Base-by-base conservation (phyloP, 2,797 vertebrate genomes). In the Falco columbarius region DNA sequence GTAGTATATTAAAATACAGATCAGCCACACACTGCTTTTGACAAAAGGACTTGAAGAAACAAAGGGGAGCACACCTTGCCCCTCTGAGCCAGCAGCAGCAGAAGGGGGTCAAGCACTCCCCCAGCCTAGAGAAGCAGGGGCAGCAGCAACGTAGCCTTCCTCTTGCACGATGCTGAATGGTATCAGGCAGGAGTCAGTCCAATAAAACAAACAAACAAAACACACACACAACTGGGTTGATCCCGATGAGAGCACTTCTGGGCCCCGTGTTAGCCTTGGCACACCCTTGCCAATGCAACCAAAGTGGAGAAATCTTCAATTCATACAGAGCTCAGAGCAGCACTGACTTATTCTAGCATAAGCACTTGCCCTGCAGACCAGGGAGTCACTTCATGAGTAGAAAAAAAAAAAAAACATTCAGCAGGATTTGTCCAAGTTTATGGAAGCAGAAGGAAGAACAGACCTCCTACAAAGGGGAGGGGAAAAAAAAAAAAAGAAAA, bases 351-450 rank as follows among this genome's bases (percentile, higher is more conserved):
- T 22, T 87, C 54, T 77, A 92, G 81, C 44, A 0, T 22, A 89
- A 81, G 59, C 47, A 84, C 40, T 49, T 44, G 71, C 49, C 83
- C 83, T 87, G 47, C 72, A 94, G 52, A 90, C 26, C 75, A 75
- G 56, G 72, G 42, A 85, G 58, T 90, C 76, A 36, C 54, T 92
- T 93, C 74, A 79, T 15, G n/a, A 36, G 34, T 4, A 75, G 59
- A 58, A 52, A 80, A 72, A 26, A 85, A 54, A 38, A 63, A 23
- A 73, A 70, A 76, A 63, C 24, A 83, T 20, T 92, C 86, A 91
- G 82, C 81, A 94, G 74, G 63, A 94, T 92, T 95, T 82, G 54
- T 96, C 76, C 65, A 81, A 59, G 85, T 86, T 94, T 95, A 82
- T 92, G 81, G 91, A 88, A 91, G 86, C 90, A 93, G 84, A 86